A percentile compares a stretch with the other conserved stretches of the same genome.
These are phyloP conservation scores for Sebastes hubbsi DNA, from an alignment of 2,797 vertebrate genomes.

Conservation along the genomic window DNA sequence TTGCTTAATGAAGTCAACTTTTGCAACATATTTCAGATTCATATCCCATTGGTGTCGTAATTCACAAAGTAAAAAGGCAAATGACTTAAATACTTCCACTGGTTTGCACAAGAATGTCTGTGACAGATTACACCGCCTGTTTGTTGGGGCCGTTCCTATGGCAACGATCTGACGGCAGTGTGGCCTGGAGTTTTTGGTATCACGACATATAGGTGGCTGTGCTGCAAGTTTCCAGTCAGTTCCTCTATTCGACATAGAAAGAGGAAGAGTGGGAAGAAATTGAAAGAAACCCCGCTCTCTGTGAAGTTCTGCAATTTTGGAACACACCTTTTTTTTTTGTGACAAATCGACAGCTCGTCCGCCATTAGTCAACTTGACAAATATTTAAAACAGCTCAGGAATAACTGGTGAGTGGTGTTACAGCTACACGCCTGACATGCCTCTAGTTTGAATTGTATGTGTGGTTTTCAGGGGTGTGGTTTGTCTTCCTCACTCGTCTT, in stretches of 20 bases:
- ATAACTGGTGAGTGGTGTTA: neutral
- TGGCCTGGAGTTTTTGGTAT: constrained; percentile 47
- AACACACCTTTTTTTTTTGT: neutral
- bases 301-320: constrained; percentile 14
- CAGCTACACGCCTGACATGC: constrained; percentile 31
- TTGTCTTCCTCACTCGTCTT: constrained; percentile 45
- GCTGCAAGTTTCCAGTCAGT: constrained; percentile 40
- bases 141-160: constrained; percentile 71
- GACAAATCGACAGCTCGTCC: neutral
- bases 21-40: constrained; percentile 12
- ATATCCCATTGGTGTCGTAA: constrained; percentile 32
- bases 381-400: constrained; percentile 12
- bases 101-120: constrained; percentile 33
- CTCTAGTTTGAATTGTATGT: constrained; percentile 22
- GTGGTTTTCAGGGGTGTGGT: constrained; percentile 50
- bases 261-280: constrained; percentile 47
- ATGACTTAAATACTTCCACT: constrained; percentile 42
- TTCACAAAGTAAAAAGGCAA: constrained; percentile 22
- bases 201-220: constrained; percentile 25
- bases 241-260: constrained; percentile 53
- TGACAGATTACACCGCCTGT: constrained; percentile 59
- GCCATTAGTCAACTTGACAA: constrained; percentile 17
- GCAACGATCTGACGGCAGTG: constrained; percentile 45
- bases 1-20: constrained; percentile 1
- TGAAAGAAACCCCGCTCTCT: constrained; percentile 16